Evolutionary conservation across 2,113 vertebrate species (phyloP), one percentile per base, ranked within the genome.

Genomic region (Hydrolagus affinis): DNA sequence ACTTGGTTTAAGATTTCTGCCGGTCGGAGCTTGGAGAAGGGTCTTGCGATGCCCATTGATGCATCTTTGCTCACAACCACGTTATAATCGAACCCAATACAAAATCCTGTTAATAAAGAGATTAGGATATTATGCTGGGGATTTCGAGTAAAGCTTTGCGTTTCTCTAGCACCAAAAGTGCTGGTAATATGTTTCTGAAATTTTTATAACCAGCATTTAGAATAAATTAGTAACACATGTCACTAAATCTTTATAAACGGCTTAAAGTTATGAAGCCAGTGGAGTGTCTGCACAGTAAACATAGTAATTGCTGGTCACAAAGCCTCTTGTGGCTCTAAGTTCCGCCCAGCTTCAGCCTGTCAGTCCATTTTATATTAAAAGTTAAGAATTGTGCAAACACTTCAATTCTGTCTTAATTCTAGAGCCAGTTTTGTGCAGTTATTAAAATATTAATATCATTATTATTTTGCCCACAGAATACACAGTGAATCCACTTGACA

Each of bases 151-250:
- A 83, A 25, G 60, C 66, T 10, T 28, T 68, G 66, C 19, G 62
- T 32, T 62, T 21, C 32, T 68, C 14, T 68, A 25, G 78, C 78
- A 66, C 78, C 62, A 64, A 32, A 83, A 66, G 62, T 83, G 78
- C 64, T 83, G 66, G 78, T 68, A 66, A 68, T 62, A 83, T 28
- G 21, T 68, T 83, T 83, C 8, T 83, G 66, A 83, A 32, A 66
- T 60, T 83, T 83, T 78, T 83, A 66, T 32, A 83, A 83, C 28
- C 62, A 83, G 78, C 66, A 30, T 83, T 62, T 32, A n/a, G 44
- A 6, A 83, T 28, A 83, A 68, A 83, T 83, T 32, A 83, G 12
- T 83, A 83, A 64, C 78, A 83, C 28, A 32, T 83, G 78, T 32
- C 32, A 11, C 78, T 28, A 83, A 68, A 32, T 60, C 64, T 83